Conservation (phyloP, 2,113 vertebrate species). For the Ictalurus punctatus region DNA sequence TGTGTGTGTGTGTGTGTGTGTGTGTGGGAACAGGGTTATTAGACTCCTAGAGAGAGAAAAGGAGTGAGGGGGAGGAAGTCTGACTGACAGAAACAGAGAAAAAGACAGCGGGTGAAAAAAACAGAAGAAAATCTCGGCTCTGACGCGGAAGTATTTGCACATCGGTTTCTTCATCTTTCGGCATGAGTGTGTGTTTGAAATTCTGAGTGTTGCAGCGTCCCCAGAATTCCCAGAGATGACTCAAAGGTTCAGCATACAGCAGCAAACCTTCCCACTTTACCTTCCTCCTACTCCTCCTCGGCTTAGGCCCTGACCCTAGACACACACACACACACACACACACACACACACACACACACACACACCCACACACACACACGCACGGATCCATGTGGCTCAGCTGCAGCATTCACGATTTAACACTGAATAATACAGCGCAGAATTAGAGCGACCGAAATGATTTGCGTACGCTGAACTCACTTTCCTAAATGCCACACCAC, state of each 20-base stretch:
- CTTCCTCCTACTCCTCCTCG: background rate
- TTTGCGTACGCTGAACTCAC: background rate
- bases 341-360: too few species aligned
- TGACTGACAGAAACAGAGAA: conserved; percentile 47
- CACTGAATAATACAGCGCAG: background rate
- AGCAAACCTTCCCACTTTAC: background rate
- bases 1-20: conserved; percentile 27
- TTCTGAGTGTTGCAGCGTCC: conserved; percentile 40
- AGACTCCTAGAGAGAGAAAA: conserved; percentile 43
- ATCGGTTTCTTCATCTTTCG: background rate
- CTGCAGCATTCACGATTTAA: background rate
- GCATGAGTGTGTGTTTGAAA: conserved; percentile 51
- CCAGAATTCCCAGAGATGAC: conserved; percentile 62
- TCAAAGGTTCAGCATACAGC: conserved; percentile 64
- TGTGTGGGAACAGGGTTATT: conserved; percentile 48
- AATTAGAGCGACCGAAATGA: background rate
- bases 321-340: conserved; percentile 40
- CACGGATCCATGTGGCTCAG: conserved; percentile 59
- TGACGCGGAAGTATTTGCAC: conserved; percentile 36
- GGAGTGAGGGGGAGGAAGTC: conserved; percentile 51
- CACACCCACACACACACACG: conserved; percentile 20
- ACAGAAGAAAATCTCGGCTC: conserved; percentile 53
- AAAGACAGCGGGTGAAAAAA: conserved; percentile 41
- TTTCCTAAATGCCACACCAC: background rate
- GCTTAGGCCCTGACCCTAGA: conserved; percentile 54